Conservation (phyloP, 2,888 invertebrate genomes). For the Tetragonula carbonaria region DNA sequence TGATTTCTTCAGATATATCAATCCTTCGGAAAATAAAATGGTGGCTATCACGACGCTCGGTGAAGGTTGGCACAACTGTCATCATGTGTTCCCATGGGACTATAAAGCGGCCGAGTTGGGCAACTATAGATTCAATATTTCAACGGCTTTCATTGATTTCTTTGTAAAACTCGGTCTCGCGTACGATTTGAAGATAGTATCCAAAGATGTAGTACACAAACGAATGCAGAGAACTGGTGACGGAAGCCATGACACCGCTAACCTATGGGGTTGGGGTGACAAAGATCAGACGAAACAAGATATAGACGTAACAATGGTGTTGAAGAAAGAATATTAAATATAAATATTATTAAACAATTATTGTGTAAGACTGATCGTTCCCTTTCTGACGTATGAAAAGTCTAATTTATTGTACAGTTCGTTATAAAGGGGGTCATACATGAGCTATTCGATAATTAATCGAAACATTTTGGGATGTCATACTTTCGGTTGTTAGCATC, state of each 20-base stretch:
- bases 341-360: slow-evolving; percentile 11
- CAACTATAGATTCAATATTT: slow-evolving; percentile 84
- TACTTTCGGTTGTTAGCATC: slow-evolving; percentile 29
- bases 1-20: slow-evolving; percentile 87
- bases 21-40: slow-evolving; percentile 90
- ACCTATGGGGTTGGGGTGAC: slow-evolving; percentile 88
- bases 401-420: slow-evolving; percentile 38
- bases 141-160: slow-evolving; percentile 87
- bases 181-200: slow-evolving; percentile 93
- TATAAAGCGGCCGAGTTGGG: slow-evolving; percentile 95
- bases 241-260: slow-evolving; percentile 86
- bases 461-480: slow-evolving; percentile 17
- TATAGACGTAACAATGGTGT: slow-evolving; percentile 54
- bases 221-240: slow-evolving; percentile 91
- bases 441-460: slow-evolving; percentile 12
- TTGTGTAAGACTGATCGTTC: background rate
- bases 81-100: slow-evolving; percentile 97
- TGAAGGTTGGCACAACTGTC: slow-evolving; percentile 98
- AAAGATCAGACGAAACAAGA: slow-evolving; percentile 81
- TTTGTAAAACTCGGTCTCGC: slow-evolving; percentile 94
- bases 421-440: slow-evolving; percentile 12
- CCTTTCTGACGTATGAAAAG: background rate
- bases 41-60: slow-evolving; percentile 91
- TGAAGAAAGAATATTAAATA: slow-evolving; percentile 16
- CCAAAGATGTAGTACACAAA: slow-evolving; percentile 88